A percentile compares a stretch with the other conserved stretches of the same genome.
Conservation (phyloP, 2,797 vertebrate genomes). For the Prionace glauca region DNA sequence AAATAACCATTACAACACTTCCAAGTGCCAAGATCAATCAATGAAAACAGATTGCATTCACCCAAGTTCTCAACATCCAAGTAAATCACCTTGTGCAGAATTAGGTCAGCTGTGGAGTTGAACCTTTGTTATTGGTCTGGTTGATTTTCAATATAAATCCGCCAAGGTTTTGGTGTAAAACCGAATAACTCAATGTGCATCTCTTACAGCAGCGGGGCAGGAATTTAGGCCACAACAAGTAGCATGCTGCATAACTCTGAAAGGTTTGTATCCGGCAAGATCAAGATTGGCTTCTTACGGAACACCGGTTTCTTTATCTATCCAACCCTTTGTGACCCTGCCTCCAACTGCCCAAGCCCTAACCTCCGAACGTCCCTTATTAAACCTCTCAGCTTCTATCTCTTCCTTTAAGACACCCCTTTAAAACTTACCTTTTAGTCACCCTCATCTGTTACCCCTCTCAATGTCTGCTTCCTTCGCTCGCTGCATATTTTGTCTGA, state of each 20-base stretch:
- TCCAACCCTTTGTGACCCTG: neutral
- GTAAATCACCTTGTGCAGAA: neutral
- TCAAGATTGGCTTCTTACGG: neutral
- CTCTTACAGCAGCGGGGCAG: neutral
- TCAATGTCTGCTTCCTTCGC: neutral
- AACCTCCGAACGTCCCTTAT: neutral
- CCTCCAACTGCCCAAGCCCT: neutral
- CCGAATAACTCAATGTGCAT: neutral
- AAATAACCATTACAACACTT: neutral
- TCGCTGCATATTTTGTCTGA: neutral
- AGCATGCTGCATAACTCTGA: neutral
- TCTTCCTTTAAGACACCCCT: neutral
- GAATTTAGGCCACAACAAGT: neutral
- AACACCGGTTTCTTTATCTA: neutral
- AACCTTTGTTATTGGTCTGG: neutral
- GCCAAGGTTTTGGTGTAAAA: neutral
- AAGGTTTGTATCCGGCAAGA: neutral
- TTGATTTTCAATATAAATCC: neutral
- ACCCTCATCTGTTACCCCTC: neutral
- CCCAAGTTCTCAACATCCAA: neutral
- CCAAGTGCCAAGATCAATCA: neutral
- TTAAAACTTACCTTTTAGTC: neutral
- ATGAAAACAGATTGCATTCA: neutral
- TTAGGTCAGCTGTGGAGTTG: neutral
- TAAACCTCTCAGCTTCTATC: neutral